phyloP scores from a whole-genome alignment of 2,888 invertebrate genomes.

The Drosophila histrio region DNA sequence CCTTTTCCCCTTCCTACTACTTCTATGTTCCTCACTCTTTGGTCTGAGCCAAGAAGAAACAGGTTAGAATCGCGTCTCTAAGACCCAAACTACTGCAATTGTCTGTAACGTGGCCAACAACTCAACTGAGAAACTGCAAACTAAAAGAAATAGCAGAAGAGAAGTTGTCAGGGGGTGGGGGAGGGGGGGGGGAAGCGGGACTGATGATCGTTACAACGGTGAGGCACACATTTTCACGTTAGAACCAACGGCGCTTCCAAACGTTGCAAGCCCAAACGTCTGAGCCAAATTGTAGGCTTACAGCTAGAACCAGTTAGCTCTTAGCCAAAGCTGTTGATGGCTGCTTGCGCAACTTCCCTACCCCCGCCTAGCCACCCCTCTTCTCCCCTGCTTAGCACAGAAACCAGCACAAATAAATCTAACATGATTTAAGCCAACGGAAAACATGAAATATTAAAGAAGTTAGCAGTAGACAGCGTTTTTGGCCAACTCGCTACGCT shows the following conservation, averaged over 20 bases:
- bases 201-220: constrained; percentile 63
- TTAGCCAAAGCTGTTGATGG: constrained; percentile 42
- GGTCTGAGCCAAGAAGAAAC: constrained; percentile 50
- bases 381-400: background rate
- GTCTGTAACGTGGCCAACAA: constrained; percentile 38
- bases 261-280: constrained; percentile 45
- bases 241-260: constrained; percentile 76
- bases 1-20: background rate
- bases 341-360: constrained; percentile 63
- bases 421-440: constrained; percentile 78
- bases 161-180: background rate
- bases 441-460: constrained; percentile 71
- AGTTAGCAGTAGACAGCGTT: constrained; percentile 17
- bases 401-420: constrained; percentile 71
- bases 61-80: constrained; percentile 66
- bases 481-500: constrained; percentile 9
- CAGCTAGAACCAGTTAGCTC: constrained; percentile 72
- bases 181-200: background rate
- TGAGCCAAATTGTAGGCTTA: constrained; percentile 51
- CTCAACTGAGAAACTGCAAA: constrained; percentile 16
- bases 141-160: background rate
- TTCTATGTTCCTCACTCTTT: background rate
- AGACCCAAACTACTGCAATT: constrained; percentile 58
- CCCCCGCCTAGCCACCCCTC: background rate
- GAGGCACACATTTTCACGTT: constrained; percentile 78